Evolutionary conservation across 2,113 vertebrate genomes (phyloP), one percentile per base, ranked within the genome.

Genomic region (Noturus placidus): DNA sequence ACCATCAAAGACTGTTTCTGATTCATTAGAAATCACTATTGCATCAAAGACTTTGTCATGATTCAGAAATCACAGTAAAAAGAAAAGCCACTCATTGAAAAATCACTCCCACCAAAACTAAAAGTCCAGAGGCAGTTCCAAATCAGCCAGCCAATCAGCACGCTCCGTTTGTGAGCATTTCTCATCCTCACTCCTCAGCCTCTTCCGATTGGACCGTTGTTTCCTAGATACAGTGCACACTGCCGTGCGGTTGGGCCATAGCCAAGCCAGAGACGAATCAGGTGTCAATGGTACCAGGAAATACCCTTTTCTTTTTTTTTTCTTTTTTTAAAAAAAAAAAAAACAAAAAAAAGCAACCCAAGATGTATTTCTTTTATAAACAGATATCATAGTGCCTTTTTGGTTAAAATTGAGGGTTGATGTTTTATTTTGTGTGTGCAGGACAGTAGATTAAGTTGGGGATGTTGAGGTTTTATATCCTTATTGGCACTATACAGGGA

Each of bases 271-370:
- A 96, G 97, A 97, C 96, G 97, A 95, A 97, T 96, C 96, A 94
- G 97, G 97, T 97, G 96, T 97, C 95, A 96, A 97, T 97, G 97
- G 96, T 97, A 97, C 96, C 96, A 96, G 96, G 96, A 96, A 95
- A 96, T 93, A 92, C 96, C 96, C 95, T 94, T 93, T 93, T 92
- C 90, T 89, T 92, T 90, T 92, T 46, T n/a, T n/a, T n/a, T n/a
- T n/a, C n/a, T n/a, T n/a, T n/a, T n/a, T n/a, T n/a, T n/a, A n/a
- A n/a, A 3, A 46, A 80, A 81, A 46, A 46, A 46, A 46, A 6
- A 46, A 46, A 46, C 5, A 46, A 42, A 42, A 2, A 42, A 42
- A 42, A 46, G n/a, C 5, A 46, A 81, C 90, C 92, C 93, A 85
- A 94, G 93, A 91, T 94, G 87, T 93, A 83, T 92, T 92, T 56